Evolutionary conservation across 2,797 vertebrate species (phyloP).

Genomic region (Pitangus sulphuratus): DNA sequence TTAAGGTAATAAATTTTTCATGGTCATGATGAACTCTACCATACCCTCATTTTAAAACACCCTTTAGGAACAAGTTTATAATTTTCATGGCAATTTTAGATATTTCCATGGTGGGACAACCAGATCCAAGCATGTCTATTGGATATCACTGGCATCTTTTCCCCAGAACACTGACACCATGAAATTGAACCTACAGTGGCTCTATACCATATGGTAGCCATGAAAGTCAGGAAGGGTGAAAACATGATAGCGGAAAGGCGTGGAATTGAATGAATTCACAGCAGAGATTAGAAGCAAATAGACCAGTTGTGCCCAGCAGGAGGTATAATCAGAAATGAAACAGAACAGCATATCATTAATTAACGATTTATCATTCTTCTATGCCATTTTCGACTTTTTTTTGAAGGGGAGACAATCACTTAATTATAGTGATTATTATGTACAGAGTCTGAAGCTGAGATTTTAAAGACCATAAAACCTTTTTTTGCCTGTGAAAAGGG

Average conservation of each 20-base stretch:
- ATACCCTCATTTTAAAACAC: constrained; percentile 5
- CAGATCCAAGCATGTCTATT: constrained; percentile 5
- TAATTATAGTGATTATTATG: constrained; percentile 63
- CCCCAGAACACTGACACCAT: constrained; percentile 14
- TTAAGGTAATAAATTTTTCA: constrained; percentile 28
- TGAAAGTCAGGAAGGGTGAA: constrained; percentile 46
- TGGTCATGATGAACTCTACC: constrained; percentile 2
- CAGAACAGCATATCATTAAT: constrained; percentile 62
- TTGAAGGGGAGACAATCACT: constrained; percentile 51
- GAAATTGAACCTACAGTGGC: neutral
- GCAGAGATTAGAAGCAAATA: constrained; percentile 46
- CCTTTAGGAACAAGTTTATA: neutral
- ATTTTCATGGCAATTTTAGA: constrained; percentile 57
- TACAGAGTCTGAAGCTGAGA: constrained; percentile 22
- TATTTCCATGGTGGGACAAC: constrained; percentile 40
- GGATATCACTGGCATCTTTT: neutral
- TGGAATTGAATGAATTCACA: constrained; percentile 51
- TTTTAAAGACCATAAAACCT: constrained; percentile 15
- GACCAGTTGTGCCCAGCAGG: constrained; percentile 47
- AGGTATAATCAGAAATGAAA: constrained; percentile 64
- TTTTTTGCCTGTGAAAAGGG: constrained; percentile 20
- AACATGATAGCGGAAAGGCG: neutral
- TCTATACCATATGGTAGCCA: neutral
- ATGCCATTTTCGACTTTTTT: constrained; percentile 46
- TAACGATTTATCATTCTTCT: constrained; percentile 58